phyloP scores from a whole-genome alignment of 2,797 vertebrate genomes.

The Manis crassicaudata region DNA sequence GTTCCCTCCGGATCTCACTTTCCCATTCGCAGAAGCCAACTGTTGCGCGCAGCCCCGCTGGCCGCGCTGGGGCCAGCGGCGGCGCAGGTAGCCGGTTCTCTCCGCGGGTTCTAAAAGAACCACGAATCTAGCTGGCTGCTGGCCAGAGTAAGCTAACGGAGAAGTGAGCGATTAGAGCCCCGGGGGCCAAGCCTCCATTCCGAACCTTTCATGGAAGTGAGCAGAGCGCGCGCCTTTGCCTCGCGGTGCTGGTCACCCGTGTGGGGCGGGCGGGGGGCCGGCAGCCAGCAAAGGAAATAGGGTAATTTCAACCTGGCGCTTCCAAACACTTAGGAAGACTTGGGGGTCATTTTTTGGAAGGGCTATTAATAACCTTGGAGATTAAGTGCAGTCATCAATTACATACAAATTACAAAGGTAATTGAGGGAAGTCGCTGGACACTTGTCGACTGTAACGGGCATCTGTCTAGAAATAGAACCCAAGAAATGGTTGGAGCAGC shows the following conservation, averaged over 20 bases:
- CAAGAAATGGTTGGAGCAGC: conserved; percentile 55
- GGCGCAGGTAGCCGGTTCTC: conserved; percentile 61
- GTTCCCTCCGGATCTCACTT: not conserved
- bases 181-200: conserved; percentile 52
- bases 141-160: conserved; percentile 58
- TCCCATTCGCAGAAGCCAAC: conserved; percentile 32
- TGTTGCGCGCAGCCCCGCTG: conserved; percentile 54
- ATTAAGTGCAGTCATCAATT: conserved; percentile 76
- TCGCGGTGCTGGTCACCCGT: conserved; percentile 10
- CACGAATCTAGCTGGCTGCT: conserved; percentile 18
- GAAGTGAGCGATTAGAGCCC: conserved; percentile 46
- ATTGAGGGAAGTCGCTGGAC: conserved; percentile 71
- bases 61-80: not conserved
- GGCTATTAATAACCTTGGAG: conserved; percentile 73
- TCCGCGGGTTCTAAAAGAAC: conserved; percentile 50
- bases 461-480: conserved; percentile 67
- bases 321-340: conserved; percentile 64
- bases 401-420: conserved; percentile 74
- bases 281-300: conserved; percentile 67
- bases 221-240: conserved; percentile 39
- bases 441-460: conserved; percentile 42
- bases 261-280: conserved; percentile 50
- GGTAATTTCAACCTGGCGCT: conserved; percentile 70
- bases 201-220: conserved; percentile 76
- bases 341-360: conserved; percentile 65